These are phyloP conservation scores for Drosophila testacea DNA, from an alignment of 2,888 invertebrate genomes.

Conservation along the genomic window DNA sequence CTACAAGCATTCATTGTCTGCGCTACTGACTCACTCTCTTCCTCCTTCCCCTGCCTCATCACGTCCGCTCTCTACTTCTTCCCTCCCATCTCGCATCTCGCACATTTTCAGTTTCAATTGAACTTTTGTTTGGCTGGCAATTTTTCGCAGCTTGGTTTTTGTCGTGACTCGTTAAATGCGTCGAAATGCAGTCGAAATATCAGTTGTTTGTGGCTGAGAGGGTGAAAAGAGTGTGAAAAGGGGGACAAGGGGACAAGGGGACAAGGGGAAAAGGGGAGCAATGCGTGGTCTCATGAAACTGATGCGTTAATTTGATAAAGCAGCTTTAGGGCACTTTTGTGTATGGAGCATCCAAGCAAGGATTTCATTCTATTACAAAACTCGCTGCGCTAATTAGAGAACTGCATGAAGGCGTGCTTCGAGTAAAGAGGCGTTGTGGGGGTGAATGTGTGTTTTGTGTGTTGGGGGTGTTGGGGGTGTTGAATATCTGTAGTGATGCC, in stretches of 20 bases:
- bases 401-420: slow-evolving; percentile 8
- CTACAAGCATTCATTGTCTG: slow-evolving; percentile 58
- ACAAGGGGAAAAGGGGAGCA: not conserved
- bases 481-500: slow-evolving; percentile 31
- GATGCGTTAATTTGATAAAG: slow-evolving; percentile 71
- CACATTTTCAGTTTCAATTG: slow-evolving; percentile 60
- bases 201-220: slow-evolving; percentile 19
- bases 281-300: slow-evolving; percentile 55
- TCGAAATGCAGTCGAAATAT: slow-evolving; percentile 51
- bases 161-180: slow-evolving; percentile 64
- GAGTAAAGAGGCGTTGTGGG: not conserved
- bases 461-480: slow-evolving; percentile 6
- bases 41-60: not conserved
- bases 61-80: too few relatives aligned
- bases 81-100: not conserved
- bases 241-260: not conserved
- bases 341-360: slow-evolving; percentile 55
- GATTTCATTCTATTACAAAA: slow-evolving; percentile 67
- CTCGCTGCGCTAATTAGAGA: slow-evolving; percentile 61
- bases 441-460: not conserved
- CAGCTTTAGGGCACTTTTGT: slow-evolving; percentile 66
- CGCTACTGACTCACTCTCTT: slow-evolving; percentile 12
- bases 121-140: slow-evolving; percentile 57
- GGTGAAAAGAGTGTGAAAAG: too few relatives aligned
- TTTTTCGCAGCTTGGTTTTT: slow-evolving; percentile 60